Base-by-base conservation (phyloP, 2,888 invertebrate genomes). In the Xestobium rufovillosum region DNA sequence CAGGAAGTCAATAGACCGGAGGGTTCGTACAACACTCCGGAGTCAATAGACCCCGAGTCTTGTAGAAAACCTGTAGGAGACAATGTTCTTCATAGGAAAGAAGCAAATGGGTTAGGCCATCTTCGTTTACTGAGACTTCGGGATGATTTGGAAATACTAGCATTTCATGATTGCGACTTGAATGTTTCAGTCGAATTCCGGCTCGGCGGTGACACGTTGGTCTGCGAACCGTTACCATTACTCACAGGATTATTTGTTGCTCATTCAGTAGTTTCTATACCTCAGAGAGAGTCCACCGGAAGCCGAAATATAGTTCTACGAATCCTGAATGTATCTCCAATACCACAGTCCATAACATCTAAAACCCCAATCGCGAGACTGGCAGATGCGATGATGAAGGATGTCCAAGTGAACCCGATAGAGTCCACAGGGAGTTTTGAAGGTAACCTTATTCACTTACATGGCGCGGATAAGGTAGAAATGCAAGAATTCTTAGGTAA, bases 391-490 rank as follows among this genome's bases (percentile, higher is more conserved):
- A 10, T 6, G 6, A 11, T 6, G 10, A 27, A 27, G 12, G 6
- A 6, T 8, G 12, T 6, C 10, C 14, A 11, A 15, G 23, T 32
- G n/a, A 3, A 13, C 10, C 25, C 4, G 3, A 14, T n/a, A n/a
- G 19, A 12, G 12, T 10, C 10, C 10, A 23, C 14, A 34, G 12
- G 16, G 17, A 9, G 1, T 10, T 8, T 33, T 38, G 2, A 10
- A 27, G 12, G 4, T 23, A 19, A 38, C 23, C 4, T 38, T 1
- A 8, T n/a, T 8, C 14, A 14, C n/a, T n/a, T 35, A 3, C 13
- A 31, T 31, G 30, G 9, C n/a, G 26, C 14, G 10, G 38, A 38
- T 23, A 4, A 23, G 3, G 23, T 9, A 8, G 25, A 27, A 19
- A 25, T 34, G 12, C 6, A 3, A 15, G 12, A 14, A n/a, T 38